Evolutionary conservation across 2,888 invertebrate species (phyloP), one percentile per base, ranked within the genome.

Genomic region (Andricus curvator): DNA sequence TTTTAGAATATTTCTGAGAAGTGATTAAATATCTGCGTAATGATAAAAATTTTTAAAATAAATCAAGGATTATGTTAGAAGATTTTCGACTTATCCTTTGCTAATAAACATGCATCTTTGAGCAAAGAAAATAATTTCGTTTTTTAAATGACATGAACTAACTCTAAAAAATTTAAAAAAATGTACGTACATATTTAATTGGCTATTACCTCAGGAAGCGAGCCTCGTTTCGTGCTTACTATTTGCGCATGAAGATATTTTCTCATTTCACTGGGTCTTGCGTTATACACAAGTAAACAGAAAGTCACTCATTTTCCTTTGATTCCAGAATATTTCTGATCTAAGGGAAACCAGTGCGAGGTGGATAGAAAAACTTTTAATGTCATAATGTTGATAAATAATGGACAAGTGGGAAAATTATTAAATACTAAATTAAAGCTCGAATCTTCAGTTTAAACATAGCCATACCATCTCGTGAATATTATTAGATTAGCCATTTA

Each of bases 221-320:
- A 68, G 67, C 22, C 44, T 44, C 67, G 15, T 68, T 68, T 68
- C 44, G 6, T 68, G 44, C 22, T 68, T 68, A n/a, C 9, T 62
- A 62, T 68, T 68, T 68, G 41, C 41, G 25, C 37, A 44, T 68
- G 67, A 68, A 44, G n/a, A 48, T 68, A 48, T 25, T 41, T 25
- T 48, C 68, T 41, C 37, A 44, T 62, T 62, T 62, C 25, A 5
- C 5, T 13, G 25, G 13, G 62, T 9, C 25, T 62, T 62, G 62
- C 25, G 13, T 25, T 62, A 25, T 13, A 25, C 62, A 15, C 25
- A 6, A 25, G 62, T 62, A 62, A 62, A 62, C 22, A 68, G 37
- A 41, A 68, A 68, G 17, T 1, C 68, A 17, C 44, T 48, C 25
- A 68, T 44, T 68, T 68, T 70, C 17, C 70, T 74, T 74, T 51